Evolutionary conservation across 1,140 invertebrate species (phyloP).

Genomic region (Tribolium castaneum): DNA sequence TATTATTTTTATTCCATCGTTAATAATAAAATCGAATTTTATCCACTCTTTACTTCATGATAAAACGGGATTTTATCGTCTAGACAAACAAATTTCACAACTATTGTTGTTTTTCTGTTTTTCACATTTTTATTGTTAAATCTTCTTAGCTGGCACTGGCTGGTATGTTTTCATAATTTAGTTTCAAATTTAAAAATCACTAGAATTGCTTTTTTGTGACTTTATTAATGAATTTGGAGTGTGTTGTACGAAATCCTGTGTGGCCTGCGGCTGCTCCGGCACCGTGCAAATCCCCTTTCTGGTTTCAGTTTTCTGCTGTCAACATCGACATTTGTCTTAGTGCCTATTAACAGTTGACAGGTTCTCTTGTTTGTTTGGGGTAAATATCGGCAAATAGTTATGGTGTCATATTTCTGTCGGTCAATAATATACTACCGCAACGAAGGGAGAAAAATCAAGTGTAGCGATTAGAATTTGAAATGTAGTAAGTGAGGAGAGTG

Average conservation of each 20-base stretch:
- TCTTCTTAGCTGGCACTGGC: no score
- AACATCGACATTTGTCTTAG: constrained; percentile 24
- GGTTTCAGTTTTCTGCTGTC: constrained; percentile 11
- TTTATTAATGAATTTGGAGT: not conserved
- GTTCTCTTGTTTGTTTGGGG: constrained; percentile 32
- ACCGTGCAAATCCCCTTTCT: not conserved
- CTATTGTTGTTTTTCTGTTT: no score
- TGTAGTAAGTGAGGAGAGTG: not conserved
- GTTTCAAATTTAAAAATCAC: no score
- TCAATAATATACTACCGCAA: not conserved
- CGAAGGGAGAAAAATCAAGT: not conserved
- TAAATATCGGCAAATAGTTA: constrained; percentile 31
- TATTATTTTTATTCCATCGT: no score
- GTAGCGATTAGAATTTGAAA: constrained; percentile 7
- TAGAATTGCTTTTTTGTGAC: not conserved
- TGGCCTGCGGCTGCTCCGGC: not conserved
- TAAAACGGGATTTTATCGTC: no score
- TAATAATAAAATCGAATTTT: no score
- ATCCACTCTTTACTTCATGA: no score
- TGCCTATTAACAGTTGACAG: constrained; percentile 17
- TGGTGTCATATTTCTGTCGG: constrained; percentile 16
- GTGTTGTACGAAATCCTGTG: not conserved
- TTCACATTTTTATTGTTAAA: no score
- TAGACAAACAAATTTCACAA: no score
- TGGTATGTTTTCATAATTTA: no score